Evolutionary conservation across 2,888 invertebrate species (phyloP).

Genomic region (Argyra leucocephala): DNA sequence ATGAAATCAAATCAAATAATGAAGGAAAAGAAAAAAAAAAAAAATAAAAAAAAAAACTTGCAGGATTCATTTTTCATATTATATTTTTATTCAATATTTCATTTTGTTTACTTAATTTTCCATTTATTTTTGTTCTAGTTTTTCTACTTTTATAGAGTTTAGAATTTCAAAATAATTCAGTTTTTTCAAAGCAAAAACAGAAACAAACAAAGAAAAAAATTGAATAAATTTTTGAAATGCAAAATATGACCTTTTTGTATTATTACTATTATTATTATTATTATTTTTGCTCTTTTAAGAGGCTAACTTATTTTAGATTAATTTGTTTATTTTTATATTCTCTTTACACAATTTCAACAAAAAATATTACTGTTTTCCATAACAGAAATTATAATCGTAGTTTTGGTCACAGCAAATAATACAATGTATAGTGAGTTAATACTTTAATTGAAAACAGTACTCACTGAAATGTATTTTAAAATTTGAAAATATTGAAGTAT

Average conservation of each 20-base stretch:
- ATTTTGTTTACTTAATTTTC: conserved; percentile 1
- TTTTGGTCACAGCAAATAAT: no score
- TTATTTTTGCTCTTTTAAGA: background rate
- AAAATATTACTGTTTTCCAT: no score
- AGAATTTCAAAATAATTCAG: background rate
- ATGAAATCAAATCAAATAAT: no score
- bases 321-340: background rate
- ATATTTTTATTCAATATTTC: background rate
- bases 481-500: no score
- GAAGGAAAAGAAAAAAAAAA: background rate
- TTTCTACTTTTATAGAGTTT: background rate
- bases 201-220: no score
- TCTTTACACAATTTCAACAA: no score
- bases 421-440: no score
- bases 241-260: background rate
- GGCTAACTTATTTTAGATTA: background rate
- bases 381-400: no score
- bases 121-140: background rate
- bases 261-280: background rate
- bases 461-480: no score
- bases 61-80: background rate
- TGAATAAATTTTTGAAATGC: no score
- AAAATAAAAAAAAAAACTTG: background rate
- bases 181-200: no score
- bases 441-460: no score